Evolutionary conservation across 2,113 vertebrate genomes (phyloP).

Genomic region (Planiliza haematocheilus): DNA sequence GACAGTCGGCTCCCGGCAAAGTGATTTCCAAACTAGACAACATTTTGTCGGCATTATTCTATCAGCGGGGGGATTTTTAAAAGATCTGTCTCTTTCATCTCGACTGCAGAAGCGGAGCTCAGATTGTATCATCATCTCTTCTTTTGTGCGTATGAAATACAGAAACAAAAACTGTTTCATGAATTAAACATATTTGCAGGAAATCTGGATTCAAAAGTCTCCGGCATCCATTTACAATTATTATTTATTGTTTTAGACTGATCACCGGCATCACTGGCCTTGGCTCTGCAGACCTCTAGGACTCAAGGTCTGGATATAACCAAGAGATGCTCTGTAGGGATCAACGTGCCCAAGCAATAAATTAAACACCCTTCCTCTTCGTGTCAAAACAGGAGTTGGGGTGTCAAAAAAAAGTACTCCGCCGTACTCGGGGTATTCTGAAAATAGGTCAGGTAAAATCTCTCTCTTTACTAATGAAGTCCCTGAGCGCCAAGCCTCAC

Average conservation of each 20-base stretch:
- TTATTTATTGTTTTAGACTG: conserved; percentile 23
- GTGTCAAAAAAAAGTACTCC: conserved; percentile 15
- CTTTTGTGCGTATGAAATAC: neutral
- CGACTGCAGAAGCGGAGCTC: conserved; percentile 4
- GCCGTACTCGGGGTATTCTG: conserved; percentile 11
- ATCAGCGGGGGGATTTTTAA: conserved; percentile 35
- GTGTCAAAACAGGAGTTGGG: conserved; percentile 52
- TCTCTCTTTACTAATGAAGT: conserved; percentile 76
- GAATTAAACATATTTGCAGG: conserved; percentile 12
- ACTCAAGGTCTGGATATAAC: conserved; percentile 24
- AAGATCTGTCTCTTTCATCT: conserved; percentile 31
- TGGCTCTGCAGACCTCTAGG: conserved; percentile 11
- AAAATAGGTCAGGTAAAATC: conserved; percentile 73
- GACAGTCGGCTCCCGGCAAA: conserved; percentile 44
- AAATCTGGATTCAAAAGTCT: neutral
- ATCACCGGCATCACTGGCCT: conserved; percentile 26
- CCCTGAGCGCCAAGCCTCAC: conserved; percentile 61
- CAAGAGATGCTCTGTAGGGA: conserved; percentile 34
- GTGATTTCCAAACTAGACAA: conserved; percentile 58
- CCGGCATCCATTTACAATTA: too few species aligned
- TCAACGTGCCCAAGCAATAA: conserved; percentile 20
- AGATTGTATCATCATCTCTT: neutral
- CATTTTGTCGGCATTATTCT: conserved; percentile 37
- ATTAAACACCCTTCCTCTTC: conserved; percentile 56
- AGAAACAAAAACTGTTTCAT: conserved; percentile 4